Base-by-base conservation (phyloP, 2,797 vertebrate species). In the Silurus lanzhouensis region DNA sequence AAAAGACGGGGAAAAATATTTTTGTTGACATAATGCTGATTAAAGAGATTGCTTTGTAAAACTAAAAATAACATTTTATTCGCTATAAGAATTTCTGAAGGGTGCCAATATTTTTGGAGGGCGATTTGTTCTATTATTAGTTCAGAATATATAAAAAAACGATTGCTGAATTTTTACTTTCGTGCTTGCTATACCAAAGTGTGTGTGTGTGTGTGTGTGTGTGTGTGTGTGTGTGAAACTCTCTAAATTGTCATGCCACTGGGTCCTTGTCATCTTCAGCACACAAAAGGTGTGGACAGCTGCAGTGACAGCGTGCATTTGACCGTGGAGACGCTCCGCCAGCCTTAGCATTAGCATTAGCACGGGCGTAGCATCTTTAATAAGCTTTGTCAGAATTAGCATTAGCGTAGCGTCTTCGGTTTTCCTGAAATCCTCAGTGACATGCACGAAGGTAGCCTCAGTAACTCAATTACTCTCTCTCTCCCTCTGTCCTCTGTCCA, bases 231-330 rank as follows among this genome's bases (percentile, higher is more conserved):
- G n/a, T 75, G 20, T 55, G 3, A 57, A 57, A 75, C 52, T 4
- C 52, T 19, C 6, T 22, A 61, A 61, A 38, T 6, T 44, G 57
- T 38, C 38, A 22, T 84, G 60, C 57, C 64, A 3, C n/a, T 27
- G 27, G 25, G n/a, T 64, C 58, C 31, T 78, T 15, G 31, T 66
- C 25, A 46, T 63, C 14, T 78, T 17, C 14, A 19, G 64, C 13
- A 87, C 87, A 91, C 38, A 3, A 88, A 57, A 89, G 92, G 91
- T 91, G 91, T 89, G 85, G 91, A 91, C 89, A 92, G 92, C 85
- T n/a, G 84, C 27, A 78, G 46, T 80, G 85, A 90, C 60, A 66
- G 90, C 25, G 67, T 72, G 67, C 19, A 60, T 60, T 15, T 72
- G 13, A 60, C 12, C 1, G 2, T 60, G 19, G 25, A 58, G 3